phyloP scores from a whole-genome alignment of 2,888 invertebrate species.

The Eupithecia insigniata region DNA sequence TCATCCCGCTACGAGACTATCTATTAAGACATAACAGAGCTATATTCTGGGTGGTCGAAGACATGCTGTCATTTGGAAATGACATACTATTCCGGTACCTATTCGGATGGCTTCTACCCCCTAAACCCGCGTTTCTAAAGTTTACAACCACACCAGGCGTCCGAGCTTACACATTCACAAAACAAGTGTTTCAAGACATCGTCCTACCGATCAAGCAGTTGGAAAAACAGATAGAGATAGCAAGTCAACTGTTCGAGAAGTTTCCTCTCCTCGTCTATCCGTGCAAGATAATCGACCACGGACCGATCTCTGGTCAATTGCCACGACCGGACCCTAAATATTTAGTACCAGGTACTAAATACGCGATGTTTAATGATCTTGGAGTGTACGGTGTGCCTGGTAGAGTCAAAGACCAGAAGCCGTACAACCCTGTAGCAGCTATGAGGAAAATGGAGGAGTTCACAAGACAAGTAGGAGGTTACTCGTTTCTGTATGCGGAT shows the following conservation, averaged over 20 bases:
- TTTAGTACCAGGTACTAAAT: conserved; percentile 86
- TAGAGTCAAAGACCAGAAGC: conserved; percentile 83
- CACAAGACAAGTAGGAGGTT: conserved; percentile 87
- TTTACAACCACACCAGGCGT: conserved; percentile 88
- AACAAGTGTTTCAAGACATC: conserved; percentile 89
- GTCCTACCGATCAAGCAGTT: conserved; percentile 87
- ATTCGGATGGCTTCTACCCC: conserved; percentile 88
- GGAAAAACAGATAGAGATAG: conserved; percentile 85
- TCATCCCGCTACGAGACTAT: conserved; percentile 87
- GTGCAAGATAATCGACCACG: conserved; percentile 86
- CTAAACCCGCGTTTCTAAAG: conserved; percentile 89
- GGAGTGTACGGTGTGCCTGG: conserved; percentile 89
- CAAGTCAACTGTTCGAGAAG: conserved; percentile 85
- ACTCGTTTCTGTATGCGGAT: conserved; percentile 88
- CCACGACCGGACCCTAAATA: conserved; percentile 82
- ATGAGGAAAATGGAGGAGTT: conserved; percentile 89
- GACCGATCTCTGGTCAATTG: conserved; percentile 84
- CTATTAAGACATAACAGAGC: conserved; percentile 86
- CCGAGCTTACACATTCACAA: conserved; percentile 87
- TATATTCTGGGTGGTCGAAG: conserved; percentile 89
- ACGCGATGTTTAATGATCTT: conserved; percentile 88
- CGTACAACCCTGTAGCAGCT: conserved; percentile 86
- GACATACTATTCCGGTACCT: conserved; percentile 84
- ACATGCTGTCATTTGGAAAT: conserved; percentile 89
- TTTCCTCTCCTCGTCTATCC: conserved; percentile 89